Conservation (phyloP, 2,888 invertebrate species). For the Oconnorella tubifera region DNA sequence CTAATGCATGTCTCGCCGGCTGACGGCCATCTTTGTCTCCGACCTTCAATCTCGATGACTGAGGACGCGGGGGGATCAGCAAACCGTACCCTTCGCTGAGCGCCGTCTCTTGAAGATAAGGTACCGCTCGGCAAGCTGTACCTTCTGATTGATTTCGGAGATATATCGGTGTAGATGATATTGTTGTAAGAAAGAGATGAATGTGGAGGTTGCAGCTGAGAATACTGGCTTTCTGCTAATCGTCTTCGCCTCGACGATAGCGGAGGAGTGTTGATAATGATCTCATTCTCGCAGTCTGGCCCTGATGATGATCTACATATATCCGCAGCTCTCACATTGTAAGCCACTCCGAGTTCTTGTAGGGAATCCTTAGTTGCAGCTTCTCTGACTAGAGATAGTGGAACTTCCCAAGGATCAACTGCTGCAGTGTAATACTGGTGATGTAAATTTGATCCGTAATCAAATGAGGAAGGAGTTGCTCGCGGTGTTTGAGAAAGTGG, state of each 20-base stretch:
- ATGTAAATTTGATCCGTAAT: neutral
- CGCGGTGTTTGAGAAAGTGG: neutral
- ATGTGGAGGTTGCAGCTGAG: too few relatives aligned
- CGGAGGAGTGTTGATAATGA: constrained; percentile 28
- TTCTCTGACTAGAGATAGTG: constrained; percentile 25
- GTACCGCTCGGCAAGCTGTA: constrained; percentile 12
- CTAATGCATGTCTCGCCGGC: constrained; percentile 5
- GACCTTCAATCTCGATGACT: constrained; percentile 35
- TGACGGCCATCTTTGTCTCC: constrained; percentile 18
- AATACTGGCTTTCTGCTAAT: too few relatives aligned
- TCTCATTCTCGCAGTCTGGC: constrained; percentile 20
- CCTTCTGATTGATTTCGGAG: constrained; percentile 11
- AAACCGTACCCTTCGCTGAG: constrained; percentile 26
- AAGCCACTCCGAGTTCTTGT: constrained; percentile 28
- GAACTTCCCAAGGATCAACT: constrained; percentile 27
- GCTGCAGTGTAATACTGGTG: neutral
- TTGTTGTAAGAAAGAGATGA: constrained; percentile 3
- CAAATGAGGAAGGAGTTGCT: neutral
- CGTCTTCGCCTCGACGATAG: too few relatives aligned
- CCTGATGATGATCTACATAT: constrained; percentile 5
- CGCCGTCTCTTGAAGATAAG: constrained; percentile 8
- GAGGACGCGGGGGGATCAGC: constrained; percentile 35
- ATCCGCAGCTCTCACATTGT: neutral
- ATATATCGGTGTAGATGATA: constrained; percentile 2
- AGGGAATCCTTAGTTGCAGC: constrained; percentile 23